phyloP scores from a whole-genome alignment of 1,140 invertebrate species.

The Euura saliciscinereae region DNA sequence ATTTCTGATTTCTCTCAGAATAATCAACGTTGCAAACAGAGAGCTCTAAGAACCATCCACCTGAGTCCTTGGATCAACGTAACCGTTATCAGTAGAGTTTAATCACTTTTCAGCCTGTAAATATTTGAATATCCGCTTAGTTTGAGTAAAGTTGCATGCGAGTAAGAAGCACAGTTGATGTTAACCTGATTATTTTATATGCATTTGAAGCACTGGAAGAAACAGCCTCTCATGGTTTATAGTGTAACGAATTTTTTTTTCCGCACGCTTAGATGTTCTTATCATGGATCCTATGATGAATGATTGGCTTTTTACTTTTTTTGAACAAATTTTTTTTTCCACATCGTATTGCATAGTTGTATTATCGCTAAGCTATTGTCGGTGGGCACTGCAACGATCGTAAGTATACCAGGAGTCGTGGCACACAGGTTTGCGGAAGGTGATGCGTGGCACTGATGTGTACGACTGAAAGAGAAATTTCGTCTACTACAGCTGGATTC shows the following conservation, averaged over 20 bases:
- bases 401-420: not conserved
- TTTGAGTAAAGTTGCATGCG: not conserved
- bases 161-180: not conserved
- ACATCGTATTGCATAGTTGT: not conserved
- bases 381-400: not conserved
- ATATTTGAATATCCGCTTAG: not conserved
- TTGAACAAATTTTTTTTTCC: not conserved
- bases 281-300: not conserved
- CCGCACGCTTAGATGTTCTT: not conserved
- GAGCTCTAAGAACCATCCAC: not conserved
- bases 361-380: too few relatives aligned
- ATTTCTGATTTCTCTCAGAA: not conserved
- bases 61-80: not conserved
- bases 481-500: too few relatives aligned
- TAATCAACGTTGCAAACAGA: not conserved
- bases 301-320: not conserved
- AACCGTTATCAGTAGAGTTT: not conserved
- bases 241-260: not conserved
- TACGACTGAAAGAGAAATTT: too few relatives aligned
- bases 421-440: not conserved
- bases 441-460: too few relatives aligned
- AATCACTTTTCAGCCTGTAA: not conserved
- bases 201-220: slow-evolving; percentile 41
- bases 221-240: slow-evolving; percentile 49
- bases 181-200: not conserved